Base-by-base conservation (phyloP, 2,113 vertebrate species). In the Xiphias gladius region DNA sequence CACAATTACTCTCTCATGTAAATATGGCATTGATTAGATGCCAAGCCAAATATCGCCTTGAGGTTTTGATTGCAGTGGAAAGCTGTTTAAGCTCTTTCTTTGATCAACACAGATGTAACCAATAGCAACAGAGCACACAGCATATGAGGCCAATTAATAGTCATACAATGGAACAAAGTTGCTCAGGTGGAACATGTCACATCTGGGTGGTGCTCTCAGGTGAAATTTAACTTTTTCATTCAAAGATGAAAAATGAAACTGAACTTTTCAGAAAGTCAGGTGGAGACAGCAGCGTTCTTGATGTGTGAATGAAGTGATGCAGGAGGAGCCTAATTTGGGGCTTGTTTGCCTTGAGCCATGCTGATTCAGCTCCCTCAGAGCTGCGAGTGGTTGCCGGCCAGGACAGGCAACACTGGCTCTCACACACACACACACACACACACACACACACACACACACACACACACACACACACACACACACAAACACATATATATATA, bases 291-390 rank as follows among this genome's bases (percentile, higher is more conserved):
- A 32, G 22, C 7, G 8, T 73, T 81, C 22, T 48, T 30, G 1
- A 46, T 64, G 63, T 84, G 58, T 74, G 30, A 64, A 61, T 80
- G 74, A 78, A 32, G 68, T 68, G 73, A 63, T 57, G 82, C n/a
- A 1, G 39, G 62, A 85, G 50, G 63, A 84, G 69, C 75, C 16
- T 69, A 83, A 84, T 78, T 83, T 91, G 46, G 62, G 30, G 43
- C 87, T 87, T 85, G 83, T 91, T 89, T 83, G 62, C 59, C 79
- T 76, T 84, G 65, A 79, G 79, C 59, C 58, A 76, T 62, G 88
- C 88, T 94, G 86, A 94, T 87, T 92, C 89, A 92, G 80, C 73
- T 63, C 61, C 67, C 24, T 90, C 84, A 88, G 82, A 88, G 50
- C 82, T 81, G 41, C 54, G 26, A 75, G 80, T 71, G 89, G 71